phyloP scores from a whole-genome alignment of 1,140 invertebrate species.

The Drosophila fuyamai region DNA sequence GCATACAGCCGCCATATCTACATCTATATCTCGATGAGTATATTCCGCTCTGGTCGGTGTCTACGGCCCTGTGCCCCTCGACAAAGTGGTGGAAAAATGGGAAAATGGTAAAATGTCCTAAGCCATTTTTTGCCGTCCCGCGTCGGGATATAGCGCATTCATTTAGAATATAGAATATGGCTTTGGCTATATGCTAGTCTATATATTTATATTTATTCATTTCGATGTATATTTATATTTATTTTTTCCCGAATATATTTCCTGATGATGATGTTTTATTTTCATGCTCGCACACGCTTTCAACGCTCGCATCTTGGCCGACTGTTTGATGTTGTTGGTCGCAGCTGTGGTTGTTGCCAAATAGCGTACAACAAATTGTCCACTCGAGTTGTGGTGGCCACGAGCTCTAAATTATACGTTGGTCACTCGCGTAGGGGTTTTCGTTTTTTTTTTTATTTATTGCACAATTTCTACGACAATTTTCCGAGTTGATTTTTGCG shows the following conservation, averaged over 20 bases:
- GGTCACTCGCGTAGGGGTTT: slow-evolving; percentile 55
- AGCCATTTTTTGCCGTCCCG: slow-evolving; percentile 26
- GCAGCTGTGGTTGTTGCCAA: slow-evolving; percentile 9
- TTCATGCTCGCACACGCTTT: slow-evolving; percentile 79
- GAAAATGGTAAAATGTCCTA: slow-evolving; percentile 24
- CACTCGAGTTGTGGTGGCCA: slow-evolving; percentile 71
- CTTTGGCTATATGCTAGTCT: slow-evolving; percentile 35
- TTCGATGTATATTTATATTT: slow-evolving; percentile 58
- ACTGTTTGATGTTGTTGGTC: slow-evolving; percentile 59
- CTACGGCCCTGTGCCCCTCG: slow-evolving; percentile 3
- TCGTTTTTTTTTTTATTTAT: slow-evolving; percentile 42
- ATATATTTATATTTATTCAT: slow-evolving; percentile 44
- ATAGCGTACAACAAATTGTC: slow-evolving; percentile 60
- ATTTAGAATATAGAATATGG: slow-evolving; percentile 28
- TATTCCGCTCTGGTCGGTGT: slow-evolving; percentile 30
- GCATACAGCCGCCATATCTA: slow-evolving; percentile 49
- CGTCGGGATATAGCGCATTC: slow-evolving; percentile 25
- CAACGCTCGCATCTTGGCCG: slow-evolving; percentile 55
- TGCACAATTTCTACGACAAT: slow-evolving; percentile 20
- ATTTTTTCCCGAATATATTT: slow-evolving; percentile 74
- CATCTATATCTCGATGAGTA: slow-evolving; percentile 33
- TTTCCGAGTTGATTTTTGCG: slow-evolving; percentile 17
- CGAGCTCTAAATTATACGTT: slow-evolving; percentile 69
- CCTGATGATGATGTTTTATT: slow-evolving; percentile 82
- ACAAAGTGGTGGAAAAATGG: slow-evolving; percentile 26